Evolutionary conservation across 2,113 vertebrate species (phyloP).

Genomic region (Prunella himalayana): DNA sequence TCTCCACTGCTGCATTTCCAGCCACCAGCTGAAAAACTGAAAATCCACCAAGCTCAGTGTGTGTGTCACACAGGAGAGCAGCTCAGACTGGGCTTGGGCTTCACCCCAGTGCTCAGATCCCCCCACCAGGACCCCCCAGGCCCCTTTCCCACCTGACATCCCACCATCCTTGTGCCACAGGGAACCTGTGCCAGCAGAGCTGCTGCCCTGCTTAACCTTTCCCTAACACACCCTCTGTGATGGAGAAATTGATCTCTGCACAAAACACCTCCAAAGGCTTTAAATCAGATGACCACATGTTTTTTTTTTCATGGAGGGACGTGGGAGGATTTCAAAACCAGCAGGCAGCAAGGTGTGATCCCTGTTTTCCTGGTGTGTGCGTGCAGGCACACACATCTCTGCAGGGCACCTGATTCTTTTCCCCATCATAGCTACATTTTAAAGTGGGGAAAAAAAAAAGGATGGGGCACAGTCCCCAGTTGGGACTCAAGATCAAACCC

Average conservation of each 20-base stretch:
- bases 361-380: neutral
- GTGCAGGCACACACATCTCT: neutral
- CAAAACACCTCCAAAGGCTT: neutral
- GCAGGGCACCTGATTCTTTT: neutral
- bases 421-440: neutral
- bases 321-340: constrained; percentile 60
- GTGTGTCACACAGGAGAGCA: rapidly evolving
- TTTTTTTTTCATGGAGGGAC: neutral
- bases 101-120: neutral
- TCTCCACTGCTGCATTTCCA: neutral
- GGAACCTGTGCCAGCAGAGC: neutral
- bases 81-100: neutral
- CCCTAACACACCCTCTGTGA: neutral
- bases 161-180: neutral
- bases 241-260: neutral
- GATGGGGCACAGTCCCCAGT: rapidly evolving
- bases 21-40: neutral
- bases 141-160: neutral
- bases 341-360: neutral
- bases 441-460: neutral
- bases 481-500: neutral
- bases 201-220: neutral
- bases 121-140: neutral
- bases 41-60: neutral
- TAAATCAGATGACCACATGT: constrained; percentile 2